Conservation (phyloP, 2,888 invertebrate species). For the Hymenopus coronatus region DNA sequence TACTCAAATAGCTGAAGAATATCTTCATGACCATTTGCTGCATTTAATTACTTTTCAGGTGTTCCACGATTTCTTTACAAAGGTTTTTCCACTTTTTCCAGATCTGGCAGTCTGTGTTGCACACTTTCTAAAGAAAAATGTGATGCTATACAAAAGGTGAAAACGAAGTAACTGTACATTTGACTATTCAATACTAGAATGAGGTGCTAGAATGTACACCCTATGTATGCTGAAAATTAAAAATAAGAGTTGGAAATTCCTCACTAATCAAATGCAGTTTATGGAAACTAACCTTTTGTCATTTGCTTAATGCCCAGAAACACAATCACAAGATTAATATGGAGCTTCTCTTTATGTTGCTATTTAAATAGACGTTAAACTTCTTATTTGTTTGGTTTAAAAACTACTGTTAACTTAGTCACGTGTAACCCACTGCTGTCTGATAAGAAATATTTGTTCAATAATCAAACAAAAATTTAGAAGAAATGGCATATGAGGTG, state of each 20-base stretch:
- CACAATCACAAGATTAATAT: neutral
- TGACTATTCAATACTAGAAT: neutral
- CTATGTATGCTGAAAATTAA: neutral
- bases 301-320: neutral
- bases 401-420: neutral
- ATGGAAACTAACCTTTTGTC: neutral
- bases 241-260: neutral
- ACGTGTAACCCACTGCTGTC: no score
- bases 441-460: no score
- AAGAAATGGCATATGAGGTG: no score
- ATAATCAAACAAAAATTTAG: no score
- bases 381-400: neutral
- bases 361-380: neutral
- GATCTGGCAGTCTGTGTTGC: neutral
- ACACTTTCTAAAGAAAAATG: neutral
- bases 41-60: neutral
- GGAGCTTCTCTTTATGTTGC: neutral
- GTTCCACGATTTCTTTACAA: neutral
- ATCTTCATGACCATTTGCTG: neutral
- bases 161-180: neutral
- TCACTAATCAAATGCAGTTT: no score
- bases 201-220: neutral
- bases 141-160: neutral
- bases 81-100: neutral
- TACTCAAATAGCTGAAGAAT: neutral